These are phyloP conservation scores for Odontomyia ornata DNA, from an alignment of 2,888 invertebrate species.

Conservation along the genomic window DNA sequence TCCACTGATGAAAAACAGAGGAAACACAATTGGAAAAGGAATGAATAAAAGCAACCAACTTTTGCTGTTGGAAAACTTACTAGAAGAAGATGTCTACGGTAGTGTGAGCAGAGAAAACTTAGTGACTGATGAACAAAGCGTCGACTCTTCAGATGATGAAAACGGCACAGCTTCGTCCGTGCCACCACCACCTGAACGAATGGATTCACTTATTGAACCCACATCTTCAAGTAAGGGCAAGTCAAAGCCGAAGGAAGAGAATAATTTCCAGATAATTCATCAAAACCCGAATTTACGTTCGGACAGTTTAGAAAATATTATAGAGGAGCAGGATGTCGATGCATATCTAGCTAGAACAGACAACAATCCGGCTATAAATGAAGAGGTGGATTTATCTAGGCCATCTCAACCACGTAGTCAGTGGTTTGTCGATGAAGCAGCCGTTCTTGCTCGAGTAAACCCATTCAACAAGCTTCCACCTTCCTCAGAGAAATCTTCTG, in stretches of 20 bases:
- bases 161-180: slow-evolving; percentile 53
- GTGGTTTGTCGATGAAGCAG: slow-evolving; percentile 58
- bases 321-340: slow-evolving; percentile 53
- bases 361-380: slow-evolving; percentile 40
- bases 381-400: slow-evolving; percentile 54
- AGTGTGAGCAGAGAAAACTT: slow-evolving; percentile 64
- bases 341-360: slow-evolving; percentile 46
- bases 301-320: slow-evolving; percentile 60
- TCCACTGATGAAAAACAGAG: slow-evolving; percentile 65
- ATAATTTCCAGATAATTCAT: slow-evolving; percentile 57
- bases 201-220: slow-evolving; percentile 45
- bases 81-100: slow-evolving; percentile 76
- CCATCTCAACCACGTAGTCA: slow-evolving; percentile 55
- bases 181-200: slow-evolving; percentile 41
- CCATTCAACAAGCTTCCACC: slow-evolving; percentile 31
- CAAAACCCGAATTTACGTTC: slow-evolving; percentile 59
- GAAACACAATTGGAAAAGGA: slow-evolving; percentile 53
- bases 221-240: neutral
- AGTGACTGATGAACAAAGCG: slow-evolving; percentile 63
- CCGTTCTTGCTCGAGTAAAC: slow-evolving; percentile 21
- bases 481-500: neutral
- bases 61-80: slow-evolving; percentile 71
- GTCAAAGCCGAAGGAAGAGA: slow-evolving; percentile 30
- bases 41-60: slow-evolving; percentile 69
- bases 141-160: slow-evolving; percentile 65